phyloP scores from a whole-genome alignment of 2,113 vertebrate genomes.

The Bettongia penicillata region DNA sequence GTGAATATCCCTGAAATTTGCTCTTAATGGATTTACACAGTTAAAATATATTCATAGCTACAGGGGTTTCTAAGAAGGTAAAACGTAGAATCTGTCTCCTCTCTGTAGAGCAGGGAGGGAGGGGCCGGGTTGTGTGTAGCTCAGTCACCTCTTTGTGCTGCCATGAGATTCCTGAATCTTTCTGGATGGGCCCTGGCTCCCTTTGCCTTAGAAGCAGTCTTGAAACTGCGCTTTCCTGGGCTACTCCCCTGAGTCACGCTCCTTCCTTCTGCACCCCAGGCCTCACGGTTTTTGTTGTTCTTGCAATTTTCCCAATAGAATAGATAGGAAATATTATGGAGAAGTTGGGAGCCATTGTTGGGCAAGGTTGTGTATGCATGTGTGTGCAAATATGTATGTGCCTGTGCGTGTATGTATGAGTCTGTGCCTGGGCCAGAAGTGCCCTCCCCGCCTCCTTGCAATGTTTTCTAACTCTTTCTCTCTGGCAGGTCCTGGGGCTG shows the following conservation, averaged over 20 bases:
- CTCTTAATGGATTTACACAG: background rate
- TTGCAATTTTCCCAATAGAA: background rate
- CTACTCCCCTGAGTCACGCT: too few species aligned
- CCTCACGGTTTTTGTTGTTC: too few species aligned
- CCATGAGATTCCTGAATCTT: background rate
- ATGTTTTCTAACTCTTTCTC: conserved; percentile 73
- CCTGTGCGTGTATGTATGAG: too few species aligned
- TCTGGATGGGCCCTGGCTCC: background rate
- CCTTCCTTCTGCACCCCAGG: background rate
- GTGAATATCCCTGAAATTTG: background rate
- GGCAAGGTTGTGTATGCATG: background rate
- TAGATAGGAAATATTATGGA: background rate
- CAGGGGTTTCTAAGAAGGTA: background rate
- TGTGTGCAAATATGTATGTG: background rate
- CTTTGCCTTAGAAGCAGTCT: background rate
- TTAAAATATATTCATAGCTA: background rate
- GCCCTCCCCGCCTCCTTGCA: conserved; percentile 60
- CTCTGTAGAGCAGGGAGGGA: background rate
- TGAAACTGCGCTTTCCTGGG: background rate
- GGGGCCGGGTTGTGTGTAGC: too few species aligned
- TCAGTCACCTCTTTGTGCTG: background rate
- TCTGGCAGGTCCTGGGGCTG: conserved; percentile 74
- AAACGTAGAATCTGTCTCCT: background rate
- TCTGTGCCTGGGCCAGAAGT: background rate
- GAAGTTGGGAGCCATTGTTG: background rate